Conservation (phyloP, 2,888 invertebrate genomes). For the Silvanus unidentatus region DNA sequence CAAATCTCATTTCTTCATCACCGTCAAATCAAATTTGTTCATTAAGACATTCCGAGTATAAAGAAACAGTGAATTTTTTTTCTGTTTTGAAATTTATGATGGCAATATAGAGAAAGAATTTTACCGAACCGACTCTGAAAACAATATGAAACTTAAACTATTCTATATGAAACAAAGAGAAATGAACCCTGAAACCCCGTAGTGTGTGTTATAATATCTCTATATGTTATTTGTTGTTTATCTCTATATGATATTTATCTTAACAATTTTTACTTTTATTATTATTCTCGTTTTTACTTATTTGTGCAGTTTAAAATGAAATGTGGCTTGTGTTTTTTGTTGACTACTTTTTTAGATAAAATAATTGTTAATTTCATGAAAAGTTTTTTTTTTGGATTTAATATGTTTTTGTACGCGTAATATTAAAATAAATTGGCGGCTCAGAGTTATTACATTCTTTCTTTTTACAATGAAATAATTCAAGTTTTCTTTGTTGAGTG, state of each 20-base stretch:
- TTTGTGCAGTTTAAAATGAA: constrained; percentile 26
- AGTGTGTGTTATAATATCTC: constrained; percentile 33
- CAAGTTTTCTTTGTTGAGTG: constrained; percentile 26
- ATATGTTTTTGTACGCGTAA: constrained; percentile 20
- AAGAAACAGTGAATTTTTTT: neutral
- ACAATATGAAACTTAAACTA: no score
- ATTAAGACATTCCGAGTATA: neutral
- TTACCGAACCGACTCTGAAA: no score
- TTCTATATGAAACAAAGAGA: no score
- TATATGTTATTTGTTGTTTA: constrained; percentile 13
- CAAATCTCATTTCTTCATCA: no score
- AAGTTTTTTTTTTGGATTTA: constrained; percentile 3
- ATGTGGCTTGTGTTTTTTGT: constrained; percentile 32
- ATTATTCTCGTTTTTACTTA: constrained; percentile 33
- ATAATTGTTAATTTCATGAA: neutral
- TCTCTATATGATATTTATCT: constrained; percentile 34
- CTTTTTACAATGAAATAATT: neutral
- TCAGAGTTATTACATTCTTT: constrained; percentile 25
- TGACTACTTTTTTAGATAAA: constrained; percentile 4
- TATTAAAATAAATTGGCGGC: constrained; percentile 19
- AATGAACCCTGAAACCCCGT: constrained; percentile 18
- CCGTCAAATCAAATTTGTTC: no score
- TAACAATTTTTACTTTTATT: constrained; percentile 36
- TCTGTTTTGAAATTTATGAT: neutral
- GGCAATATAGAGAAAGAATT: no score